Evolutionary conservation across 2,888 invertebrate species (phyloP), one percentile per base, ranked within the genome.

Genomic region (Epicampocera succincta): DNA sequence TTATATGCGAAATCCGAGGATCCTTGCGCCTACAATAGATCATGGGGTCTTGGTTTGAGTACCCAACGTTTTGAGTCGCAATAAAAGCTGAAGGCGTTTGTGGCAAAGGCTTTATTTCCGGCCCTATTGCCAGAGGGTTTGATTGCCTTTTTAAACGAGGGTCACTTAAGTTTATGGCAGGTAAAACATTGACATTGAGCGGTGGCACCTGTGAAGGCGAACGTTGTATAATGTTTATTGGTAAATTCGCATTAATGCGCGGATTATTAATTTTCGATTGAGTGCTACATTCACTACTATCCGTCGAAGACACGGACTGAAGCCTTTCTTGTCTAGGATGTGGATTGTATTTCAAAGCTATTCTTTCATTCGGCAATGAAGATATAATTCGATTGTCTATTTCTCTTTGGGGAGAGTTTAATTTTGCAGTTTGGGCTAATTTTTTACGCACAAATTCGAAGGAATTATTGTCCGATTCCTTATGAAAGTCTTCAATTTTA

Each of bases 281-380:
- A 15, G 25, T 54, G 15, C 75, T 80, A 17, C 75, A 56, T 44
- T 83, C 80, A 40, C 78, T 78, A 8, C 68, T 46, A n/a, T 83
- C 82, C 9, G 68, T 79, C 9, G 84, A 77, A 0, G 80, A 83
- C 11, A 80, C 33, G 0, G 79, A 80, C 21, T 42, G 63, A 4
- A 63, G 8, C 9, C 75, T 61, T 19, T 86, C 85, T 19, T 84
- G 85, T 0, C 90, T 87, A 1, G 91, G 92, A 86, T 91, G 91
- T 2, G 91, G 92, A 85, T 92, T 90, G 77, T 92, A 92, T 85
- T 92, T 92, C 78, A 91, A 90, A 1, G 92, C 92, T 21, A 85
- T n/a, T 25, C 84, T 83, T 77, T 85, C 85, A 4, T 68, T 77
- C 6, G 82, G 46, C 2, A 73, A 33, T 3, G 74, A 52, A 6